Percentiles rank a stretch among this genome's conserved stretches.
These are phyloP conservation scores for Ornithoptera alexandrae DNA, from an alignment of 2,888 invertebrate species.

Conservation along the genomic window DNA sequence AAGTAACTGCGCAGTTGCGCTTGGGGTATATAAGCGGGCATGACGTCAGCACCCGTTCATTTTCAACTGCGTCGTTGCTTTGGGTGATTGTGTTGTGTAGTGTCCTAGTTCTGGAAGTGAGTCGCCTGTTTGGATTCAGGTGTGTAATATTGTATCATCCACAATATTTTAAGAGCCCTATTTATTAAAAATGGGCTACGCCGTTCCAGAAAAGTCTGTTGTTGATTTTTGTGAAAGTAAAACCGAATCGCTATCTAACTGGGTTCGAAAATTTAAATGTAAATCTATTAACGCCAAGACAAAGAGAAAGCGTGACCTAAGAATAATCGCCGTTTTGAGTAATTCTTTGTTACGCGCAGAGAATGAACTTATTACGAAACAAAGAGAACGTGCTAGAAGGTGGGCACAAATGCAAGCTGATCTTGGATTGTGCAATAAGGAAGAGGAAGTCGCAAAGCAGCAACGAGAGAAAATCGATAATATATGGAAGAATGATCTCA, in stretches of 20 bases:
- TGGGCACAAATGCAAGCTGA: constrained; percentile 80
- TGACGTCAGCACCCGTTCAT: constrained; percentile 62
- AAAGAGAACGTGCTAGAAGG: constrained; percentile 80
- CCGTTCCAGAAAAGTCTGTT: constrained; percentile 67
- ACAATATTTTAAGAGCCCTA: constrained; percentile 55
- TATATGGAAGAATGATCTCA: constrained; percentile 81
- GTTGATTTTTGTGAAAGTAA: constrained; percentile 78
- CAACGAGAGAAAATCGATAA: constrained; percentile 71
- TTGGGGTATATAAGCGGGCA: constrained; percentile 54
- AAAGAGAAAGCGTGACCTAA: constrained; percentile 80
- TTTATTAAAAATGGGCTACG: constrained; percentile 66
- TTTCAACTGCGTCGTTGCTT: constrained; percentile 48
- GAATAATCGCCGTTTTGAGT: constrained; percentile 83
- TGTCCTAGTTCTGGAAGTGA: constrained; percentile 57
- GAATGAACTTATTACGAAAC: constrained; percentile 80
- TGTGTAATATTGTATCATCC: constrained; percentile 67
- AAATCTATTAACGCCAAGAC: constrained; percentile 81
- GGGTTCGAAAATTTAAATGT: constrained; percentile 82
- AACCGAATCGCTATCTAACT: constrained; percentile 79
- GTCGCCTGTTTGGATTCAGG: constrained; percentile 73
- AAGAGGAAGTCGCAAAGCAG: constrained; percentile 69
- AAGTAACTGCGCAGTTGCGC: constrained; percentile 58
- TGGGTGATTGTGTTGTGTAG: constrained; percentile 63
- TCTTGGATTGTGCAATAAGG: constrained; percentile 68
- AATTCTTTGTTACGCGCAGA: constrained; percentile 81